Evolutionary conservation across 2,113 vertebrate genomes (phyloP).

Genomic region (Setophaga kirtlandii): DNA sequence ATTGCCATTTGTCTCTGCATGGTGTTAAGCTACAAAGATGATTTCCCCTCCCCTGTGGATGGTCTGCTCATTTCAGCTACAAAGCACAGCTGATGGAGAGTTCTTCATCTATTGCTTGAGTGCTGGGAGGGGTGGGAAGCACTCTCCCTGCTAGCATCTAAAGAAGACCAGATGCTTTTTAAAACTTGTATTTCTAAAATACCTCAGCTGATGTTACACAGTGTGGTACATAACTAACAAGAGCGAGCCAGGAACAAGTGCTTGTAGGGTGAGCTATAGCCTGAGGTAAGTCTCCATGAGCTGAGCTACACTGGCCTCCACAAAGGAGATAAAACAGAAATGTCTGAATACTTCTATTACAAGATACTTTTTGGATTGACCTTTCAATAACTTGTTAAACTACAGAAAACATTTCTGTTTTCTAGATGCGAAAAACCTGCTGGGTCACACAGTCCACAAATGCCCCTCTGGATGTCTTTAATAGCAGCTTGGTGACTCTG

Average conservation of each 20-base stretch:
- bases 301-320: slow-evolving; percentile 7
- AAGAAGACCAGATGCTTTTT: not conserved
- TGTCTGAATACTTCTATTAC: slow-evolving; percentile 19
- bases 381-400: slow-evolving; percentile 54
- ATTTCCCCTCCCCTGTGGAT: not conserved
- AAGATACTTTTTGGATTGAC: slow-evolving; percentile 26
- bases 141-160: not conserved
- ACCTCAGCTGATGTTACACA: not conserved
- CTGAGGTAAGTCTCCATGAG: slow-evolving; percentile 40
- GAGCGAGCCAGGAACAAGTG: not conserved
- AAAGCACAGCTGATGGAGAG: not conserved
- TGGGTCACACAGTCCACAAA: not conserved
- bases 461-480: slow-evolving; percentile 8
- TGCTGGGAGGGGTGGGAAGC: not conserved
- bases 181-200: slow-evolving; percentile 18
- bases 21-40: slow-evolving; percentile 9
- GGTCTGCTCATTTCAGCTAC: not conserved
- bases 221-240: slow-evolving; percentile 42
- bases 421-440: slow-evolving; percentile 30
- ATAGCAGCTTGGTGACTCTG: not conserved
- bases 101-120: not conserved
- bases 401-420: slow-evolving; percentile 37
- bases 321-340: slow-evolving; percentile 44
- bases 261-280: slow-evolving; percentile 41
- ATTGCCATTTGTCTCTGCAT: not conserved